Evolutionary conservation across 1,140 invertebrate species (phyloP).

Genomic region (Nasonia longicornis): DNA sequence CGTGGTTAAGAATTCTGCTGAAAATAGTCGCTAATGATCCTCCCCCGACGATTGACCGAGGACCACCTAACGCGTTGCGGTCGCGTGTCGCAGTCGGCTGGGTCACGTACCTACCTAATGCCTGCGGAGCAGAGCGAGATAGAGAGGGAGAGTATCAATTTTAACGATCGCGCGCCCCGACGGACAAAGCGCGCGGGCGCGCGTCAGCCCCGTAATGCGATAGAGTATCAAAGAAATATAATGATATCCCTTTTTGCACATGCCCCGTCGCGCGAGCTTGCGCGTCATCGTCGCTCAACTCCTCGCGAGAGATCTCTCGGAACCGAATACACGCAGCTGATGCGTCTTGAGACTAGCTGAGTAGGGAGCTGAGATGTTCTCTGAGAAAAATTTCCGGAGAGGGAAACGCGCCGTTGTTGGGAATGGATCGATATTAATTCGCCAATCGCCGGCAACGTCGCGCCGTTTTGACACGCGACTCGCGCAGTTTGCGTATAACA

Average conservation of each 20-base stretch:
- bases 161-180: slow-evolving; percentile 37
- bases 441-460: not conserved
- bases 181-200: not conserved
- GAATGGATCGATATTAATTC: no score
- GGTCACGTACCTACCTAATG: slow-evolving; percentile 25
- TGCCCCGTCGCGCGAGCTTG: not conserved
- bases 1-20: not conserved
- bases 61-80: slow-evolving; percentile 41
- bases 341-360: no score
- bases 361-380: no score
- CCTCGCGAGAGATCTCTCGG: no score
- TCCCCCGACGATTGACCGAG: not conserved
- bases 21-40: slow-evolving; percentile 44
- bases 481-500: not conserved
- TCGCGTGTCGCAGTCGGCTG: slow-evolving; percentile 29
- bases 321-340: no score
- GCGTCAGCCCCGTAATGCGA: not conserved
- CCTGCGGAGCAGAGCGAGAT: not conserved
- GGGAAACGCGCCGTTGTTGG: no score
- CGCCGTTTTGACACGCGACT: not conserved
- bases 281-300: no score
- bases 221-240: slow-evolving; percentile 21
- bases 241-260: slow-evolving; percentile 17
- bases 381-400: no score
- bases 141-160: slow-evolving; percentile 41